Evolutionary conservation across 37 sponge, comb jelly and placozoan species (phyloP).

Genomic region (Geodia barretti): DNA sequence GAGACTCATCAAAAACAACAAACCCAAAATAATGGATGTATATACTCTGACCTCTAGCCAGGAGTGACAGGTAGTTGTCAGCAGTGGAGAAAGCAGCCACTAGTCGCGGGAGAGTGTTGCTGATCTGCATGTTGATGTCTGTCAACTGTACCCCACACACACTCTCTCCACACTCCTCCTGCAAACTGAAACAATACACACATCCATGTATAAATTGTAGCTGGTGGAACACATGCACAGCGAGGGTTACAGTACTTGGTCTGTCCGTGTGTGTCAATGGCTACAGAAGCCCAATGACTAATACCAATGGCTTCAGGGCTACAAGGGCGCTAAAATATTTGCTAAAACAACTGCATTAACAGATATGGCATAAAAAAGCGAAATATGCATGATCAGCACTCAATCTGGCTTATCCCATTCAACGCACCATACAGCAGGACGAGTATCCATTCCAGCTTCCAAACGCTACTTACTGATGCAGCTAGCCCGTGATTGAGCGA

Average conservation of each 20-base stretch:
- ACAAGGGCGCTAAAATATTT: no score
- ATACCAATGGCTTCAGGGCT: no score
- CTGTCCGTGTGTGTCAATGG: background rate
- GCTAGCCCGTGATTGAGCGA: no score
- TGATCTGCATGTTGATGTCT: slow-evolving; percentile 47
- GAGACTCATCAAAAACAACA: no score
- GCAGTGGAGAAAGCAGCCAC: slow-evolving; percentile 30
- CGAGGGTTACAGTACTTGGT: background rate
- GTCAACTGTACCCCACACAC: slow-evolving; percentile 64
- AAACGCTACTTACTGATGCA: no score
- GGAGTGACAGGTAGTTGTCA: slow-evolving; percentile 28
- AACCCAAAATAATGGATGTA: background rate
- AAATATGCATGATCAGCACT: no score
- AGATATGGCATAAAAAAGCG: background rate
- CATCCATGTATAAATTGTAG: no score
- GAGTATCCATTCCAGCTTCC: no score
- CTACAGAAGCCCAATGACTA: background rate
- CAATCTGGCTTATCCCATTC: no score
- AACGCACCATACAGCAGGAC: no score
- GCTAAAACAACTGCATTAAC: background rate
- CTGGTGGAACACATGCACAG: no score
- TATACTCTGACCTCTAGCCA: slow-evolving; percentile 6
- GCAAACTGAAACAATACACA: slow-evolving; percentile 40
- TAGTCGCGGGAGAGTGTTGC: slow-evolving; percentile 16
- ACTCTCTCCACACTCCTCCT: slow-evolving; percentile 63